Evolutionary conservation across 2,113 vertebrate species (phyloP).

Genomic region (Grammatotria lemairii): DNA sequence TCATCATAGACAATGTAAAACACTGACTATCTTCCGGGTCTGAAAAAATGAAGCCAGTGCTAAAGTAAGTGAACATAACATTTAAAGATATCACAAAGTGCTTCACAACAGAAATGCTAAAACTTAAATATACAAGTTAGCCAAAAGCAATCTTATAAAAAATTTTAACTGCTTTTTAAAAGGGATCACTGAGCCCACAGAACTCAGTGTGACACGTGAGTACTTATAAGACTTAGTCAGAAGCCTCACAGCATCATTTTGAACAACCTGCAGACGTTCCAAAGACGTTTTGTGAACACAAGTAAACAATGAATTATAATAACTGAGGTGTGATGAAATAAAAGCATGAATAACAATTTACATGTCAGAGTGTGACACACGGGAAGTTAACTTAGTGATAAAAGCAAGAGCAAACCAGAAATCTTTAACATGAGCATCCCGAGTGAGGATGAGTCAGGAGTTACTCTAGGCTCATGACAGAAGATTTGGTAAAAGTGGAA

Average conservation of each 20-base stretch:
- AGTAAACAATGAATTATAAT: background rate
- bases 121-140: background rate
- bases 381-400: background rate
- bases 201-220: background rate
- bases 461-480: background rate
- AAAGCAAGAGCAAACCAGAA: background rate
- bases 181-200: background rate
- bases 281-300: background rate
- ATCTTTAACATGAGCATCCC: background rate
- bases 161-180: background rate
- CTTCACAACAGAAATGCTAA: background rate
- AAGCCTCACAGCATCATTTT: background rate
- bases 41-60: background rate
- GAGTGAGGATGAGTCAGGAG: background rate
- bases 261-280: background rate
- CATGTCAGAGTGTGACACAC: background rate
- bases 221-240: background rate
- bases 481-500: background rate
- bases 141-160: background rate
- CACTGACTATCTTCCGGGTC: background rate
- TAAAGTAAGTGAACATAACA: background rate
- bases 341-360: background rate
- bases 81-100: background rate
- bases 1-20: background rate
- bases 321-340: background rate